A percentile compares a stretch with the other conserved stretches of the same genome.
Evolutionary conservation across 2,797 vertebrate species (phyloP).

Genomic region (Sebastes goodei): DNA sequence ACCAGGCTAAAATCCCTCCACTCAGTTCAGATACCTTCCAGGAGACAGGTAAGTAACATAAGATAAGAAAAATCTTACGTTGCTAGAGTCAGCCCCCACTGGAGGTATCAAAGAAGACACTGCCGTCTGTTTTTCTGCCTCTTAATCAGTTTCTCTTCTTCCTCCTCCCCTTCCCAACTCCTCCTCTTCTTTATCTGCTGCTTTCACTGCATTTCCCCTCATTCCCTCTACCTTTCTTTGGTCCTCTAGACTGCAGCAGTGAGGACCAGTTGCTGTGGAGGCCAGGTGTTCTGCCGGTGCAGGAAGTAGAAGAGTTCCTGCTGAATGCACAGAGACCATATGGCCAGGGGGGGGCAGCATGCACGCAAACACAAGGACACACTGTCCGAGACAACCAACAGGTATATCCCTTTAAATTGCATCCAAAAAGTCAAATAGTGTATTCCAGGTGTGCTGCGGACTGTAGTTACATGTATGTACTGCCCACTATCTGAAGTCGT

Average conservation of each 20-base stretch:
- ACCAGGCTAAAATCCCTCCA: slow-evolving; percentile 90
- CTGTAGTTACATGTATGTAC: not conserved
- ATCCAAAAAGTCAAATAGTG: not conserved
- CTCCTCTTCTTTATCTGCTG: not conserved
- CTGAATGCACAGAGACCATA: slow-evolving; percentile 82
- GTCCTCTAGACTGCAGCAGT: slow-evolving; percentile 84
- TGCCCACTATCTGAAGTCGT: not conserved
- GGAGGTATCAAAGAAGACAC: not conserved
- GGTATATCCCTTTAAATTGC: slow-evolving; percentile 65
- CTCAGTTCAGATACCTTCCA: slow-evolving; percentile 78
- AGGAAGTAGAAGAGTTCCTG: slow-evolving; percentile 90
- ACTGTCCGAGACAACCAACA: slow-evolving; percentile 91
- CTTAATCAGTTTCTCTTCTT: not conserved
- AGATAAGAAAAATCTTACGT: too few species aligned
- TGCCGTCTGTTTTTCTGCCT: not conserved
- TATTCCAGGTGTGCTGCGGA: not conserved
- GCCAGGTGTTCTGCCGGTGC: slow-evolving; percentile 85
- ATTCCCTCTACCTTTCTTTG: not conserved
- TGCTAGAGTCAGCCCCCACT: too few species aligned
- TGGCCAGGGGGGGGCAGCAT: slow-evolving; percentile 74
- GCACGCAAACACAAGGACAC: slow-evolving; percentile 71
- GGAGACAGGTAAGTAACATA: slow-evolving; percentile 84
- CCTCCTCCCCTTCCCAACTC: not conserved
- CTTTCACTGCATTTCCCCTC: not conserved
- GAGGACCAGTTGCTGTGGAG: slow-evolving; percentile 95